phyloP scores from a whole-genome alignment of 1,140 invertebrate species.

The Neuroterus valhalla region DNA sequence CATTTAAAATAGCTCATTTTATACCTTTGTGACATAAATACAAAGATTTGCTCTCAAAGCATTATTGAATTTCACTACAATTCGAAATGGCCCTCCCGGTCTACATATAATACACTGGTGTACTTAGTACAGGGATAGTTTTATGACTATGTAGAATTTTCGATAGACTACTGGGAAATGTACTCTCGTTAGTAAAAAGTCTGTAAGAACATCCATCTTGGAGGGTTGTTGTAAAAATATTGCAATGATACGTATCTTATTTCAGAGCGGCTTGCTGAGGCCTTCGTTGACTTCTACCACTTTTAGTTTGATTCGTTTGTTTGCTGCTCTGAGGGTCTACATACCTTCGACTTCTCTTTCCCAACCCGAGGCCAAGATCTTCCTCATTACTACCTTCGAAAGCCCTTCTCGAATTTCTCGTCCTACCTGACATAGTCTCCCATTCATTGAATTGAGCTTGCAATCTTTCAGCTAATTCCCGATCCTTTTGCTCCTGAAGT shows the following conservation, averaged over 20 bases:
- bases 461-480: constrained; percentile 64
- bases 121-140: neutral
- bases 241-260: constrained; percentile 24
- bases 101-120: constrained; percentile 14
- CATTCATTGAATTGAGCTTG: constrained; percentile 68
- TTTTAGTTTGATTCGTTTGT: constrained; percentile 11
- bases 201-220: constrained; percentile 12
- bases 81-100: constrained; percentile 21
- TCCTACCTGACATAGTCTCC: constrained; percentile 65
- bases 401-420: constrained; percentile 55
- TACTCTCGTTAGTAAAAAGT: constrained; percentile 7
- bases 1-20: constrained; percentile 16
- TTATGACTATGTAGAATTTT: constrained; percentile 3
- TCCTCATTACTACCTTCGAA: constrained; percentile 31
- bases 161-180: neutral
- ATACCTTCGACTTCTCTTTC: neutral
- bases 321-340: neutral
- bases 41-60: neutral
- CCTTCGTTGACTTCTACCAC: constrained; percentile 23
- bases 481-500: constrained; percentile 68
- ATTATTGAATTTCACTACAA: neutral
- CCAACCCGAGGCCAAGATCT: neutral
- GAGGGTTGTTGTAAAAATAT: constrained; percentile 3
- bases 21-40: constrained; percentile 11
- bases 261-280: constrained; percentile 16